phyloP scores from a whole-genome alignment of 2,797 vertebrate species.

The Propithecus deckenii region DNA sequence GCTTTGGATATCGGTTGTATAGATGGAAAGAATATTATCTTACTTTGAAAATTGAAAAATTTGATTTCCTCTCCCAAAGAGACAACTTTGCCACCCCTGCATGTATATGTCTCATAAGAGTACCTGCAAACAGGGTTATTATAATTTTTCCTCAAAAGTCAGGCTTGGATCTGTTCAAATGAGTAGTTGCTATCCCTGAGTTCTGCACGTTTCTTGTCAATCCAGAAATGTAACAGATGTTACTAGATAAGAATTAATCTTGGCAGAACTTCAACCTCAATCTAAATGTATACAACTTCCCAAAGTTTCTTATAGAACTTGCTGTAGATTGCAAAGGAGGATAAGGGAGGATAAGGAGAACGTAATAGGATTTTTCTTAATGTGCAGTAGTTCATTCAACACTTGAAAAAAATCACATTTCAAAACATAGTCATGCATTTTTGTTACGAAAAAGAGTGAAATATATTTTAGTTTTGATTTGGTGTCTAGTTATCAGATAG shows the following conservation, averaged over 20 bases:
- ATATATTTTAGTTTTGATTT: constrained; percentile 10
- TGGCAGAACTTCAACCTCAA: neutral
- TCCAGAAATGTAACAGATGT: neutral
- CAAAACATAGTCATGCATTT: neutral
- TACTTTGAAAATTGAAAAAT: constrained; percentile 5
- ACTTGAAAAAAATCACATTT: neutral
- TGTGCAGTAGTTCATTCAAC: neutral
- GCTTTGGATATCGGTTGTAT: neutral
- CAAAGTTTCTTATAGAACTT: neutral
- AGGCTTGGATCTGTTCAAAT: neutral
- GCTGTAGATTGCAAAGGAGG: neutral
- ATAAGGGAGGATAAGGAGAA: neutral
- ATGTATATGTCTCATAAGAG: neutral
- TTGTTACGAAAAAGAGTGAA: constrained; percentile 16
- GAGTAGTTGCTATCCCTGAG: neutral
- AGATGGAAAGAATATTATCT: neutral
- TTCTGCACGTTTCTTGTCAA: neutral
- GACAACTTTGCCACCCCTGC: neutral
- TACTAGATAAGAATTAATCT: neutral
- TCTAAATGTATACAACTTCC: neutral
- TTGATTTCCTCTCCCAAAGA: neutral
- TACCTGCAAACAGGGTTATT: neutral
- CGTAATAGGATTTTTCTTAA: neutral
- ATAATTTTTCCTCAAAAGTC: neutral
- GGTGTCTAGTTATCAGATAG: neutral